Evolutionary conservation across 2,113 vertebrate species (phyloP).

Genomic region (Etheostoma cragini): DNA sequence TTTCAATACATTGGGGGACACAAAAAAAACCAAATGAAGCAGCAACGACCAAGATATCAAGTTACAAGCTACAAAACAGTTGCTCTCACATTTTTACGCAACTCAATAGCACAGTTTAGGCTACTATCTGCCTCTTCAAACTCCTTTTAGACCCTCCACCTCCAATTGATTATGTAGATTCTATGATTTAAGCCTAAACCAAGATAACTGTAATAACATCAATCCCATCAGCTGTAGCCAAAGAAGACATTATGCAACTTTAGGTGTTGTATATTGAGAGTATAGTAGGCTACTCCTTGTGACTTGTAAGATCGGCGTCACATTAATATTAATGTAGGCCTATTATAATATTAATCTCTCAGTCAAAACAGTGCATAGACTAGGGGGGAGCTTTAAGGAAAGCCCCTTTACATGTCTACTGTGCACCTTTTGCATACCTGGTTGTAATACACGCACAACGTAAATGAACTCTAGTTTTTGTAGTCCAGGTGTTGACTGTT

Average conservation of each 20-base stretch:
- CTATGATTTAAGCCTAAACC: background rate
- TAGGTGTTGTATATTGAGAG: background rate
- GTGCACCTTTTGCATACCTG: background rate
- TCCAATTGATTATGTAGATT: background rate
- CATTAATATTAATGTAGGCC: background rate
- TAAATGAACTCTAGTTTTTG: background rate
- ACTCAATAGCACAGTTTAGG: slow-evolving; percentile 6
- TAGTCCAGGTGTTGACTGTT: slow-evolving; percentile 23
- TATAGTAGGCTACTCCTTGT: background rate
- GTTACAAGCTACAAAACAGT: background rate
- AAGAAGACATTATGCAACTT: background rate
- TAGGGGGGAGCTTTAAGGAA: background rate
- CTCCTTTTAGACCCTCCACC: background rate
- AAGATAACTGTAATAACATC: slow-evolving; percentile 11
- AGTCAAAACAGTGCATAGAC: background rate
- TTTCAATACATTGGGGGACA: background rate
- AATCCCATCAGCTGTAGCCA: background rate
- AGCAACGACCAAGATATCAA: background rate
- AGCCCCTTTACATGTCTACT: background rate
- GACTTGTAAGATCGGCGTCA: background rate
- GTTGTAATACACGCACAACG: background rate
- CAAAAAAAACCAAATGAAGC: background rate
- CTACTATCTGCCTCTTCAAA: background rate
- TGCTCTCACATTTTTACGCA: background rate
- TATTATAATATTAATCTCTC: slow-evolving; percentile 4